Conservation (phyloP, 2,888 invertebrate genomes). For the Lithophane socia region DNA sequence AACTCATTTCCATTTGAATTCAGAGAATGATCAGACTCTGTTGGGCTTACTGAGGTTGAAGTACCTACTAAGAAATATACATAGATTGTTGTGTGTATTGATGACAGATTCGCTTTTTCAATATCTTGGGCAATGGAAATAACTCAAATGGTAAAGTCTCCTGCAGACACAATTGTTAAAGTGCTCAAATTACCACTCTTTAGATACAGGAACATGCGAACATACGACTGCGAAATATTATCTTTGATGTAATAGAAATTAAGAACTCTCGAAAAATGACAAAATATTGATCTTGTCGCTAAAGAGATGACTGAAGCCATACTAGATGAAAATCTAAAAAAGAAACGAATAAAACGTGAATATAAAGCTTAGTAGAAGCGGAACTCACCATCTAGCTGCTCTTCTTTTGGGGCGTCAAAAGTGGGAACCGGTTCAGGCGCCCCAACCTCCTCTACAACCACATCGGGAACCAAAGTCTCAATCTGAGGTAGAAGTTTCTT, state of each 20-base stretch:
- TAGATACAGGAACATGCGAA: constrained; percentile 16
- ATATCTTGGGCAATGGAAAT: background rate
- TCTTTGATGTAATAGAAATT: constrained; percentile 7
- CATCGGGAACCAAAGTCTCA: constrained; percentile 71
- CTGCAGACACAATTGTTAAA: background rate
- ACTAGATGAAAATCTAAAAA: constrained; percentile 10
- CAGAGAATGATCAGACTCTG: background rate
- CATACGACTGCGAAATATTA: constrained; percentile 8
- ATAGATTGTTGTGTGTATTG: background rate
- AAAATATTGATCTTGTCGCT: constrained; percentile 11
- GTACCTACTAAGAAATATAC: background rate
- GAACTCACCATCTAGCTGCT: constrained; percentile 75
- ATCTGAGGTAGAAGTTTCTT: constrained; percentile 84
- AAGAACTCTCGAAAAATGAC: constrained; percentile 4
- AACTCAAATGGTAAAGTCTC: background rate
- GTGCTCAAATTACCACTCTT: constrained; percentile 4
- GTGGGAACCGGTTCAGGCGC: constrained; percentile 64
- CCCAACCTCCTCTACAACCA: constrained; percentile 63
- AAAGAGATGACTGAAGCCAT: background rate
- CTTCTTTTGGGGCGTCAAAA: constrained; percentile 67
- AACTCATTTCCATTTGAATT: background rate
- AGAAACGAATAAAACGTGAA: constrained; percentile 5
- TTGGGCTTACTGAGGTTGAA: background rate
- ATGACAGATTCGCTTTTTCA: background rate
- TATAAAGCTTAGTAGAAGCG: constrained; percentile 48